Percentiles rank a stretch among this genome's conserved stretches.
Evolutionary conservation across 1,140 invertebrate genomes (phyloP).

Genomic region (Oppia nitens): DNA sequence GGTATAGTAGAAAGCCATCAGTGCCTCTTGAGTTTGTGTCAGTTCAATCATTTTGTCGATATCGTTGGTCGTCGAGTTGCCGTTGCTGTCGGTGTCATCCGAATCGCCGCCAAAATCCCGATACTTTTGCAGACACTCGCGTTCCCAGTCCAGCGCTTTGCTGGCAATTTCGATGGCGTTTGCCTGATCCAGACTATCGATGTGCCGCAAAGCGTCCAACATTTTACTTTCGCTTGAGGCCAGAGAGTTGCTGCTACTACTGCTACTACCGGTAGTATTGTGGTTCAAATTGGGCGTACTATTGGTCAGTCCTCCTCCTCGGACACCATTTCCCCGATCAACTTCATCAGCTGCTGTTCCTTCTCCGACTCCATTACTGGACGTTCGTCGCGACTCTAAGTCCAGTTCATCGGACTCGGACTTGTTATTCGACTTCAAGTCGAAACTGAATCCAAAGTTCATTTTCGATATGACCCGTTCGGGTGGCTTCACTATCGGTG

Average conservation of each 20-base stretch:
- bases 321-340: too few species aligned
- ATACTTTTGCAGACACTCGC: slow-evolving; percentile 15
- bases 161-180: slow-evolving; percentile 22
- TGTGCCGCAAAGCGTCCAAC: slow-evolving; percentile 15
- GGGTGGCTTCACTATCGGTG: slow-evolving; percentile 1
- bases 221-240: slow-evolving; percentile 8
- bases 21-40: slow-evolving; percentile 61
- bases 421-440: slow-evolving; percentile 21
- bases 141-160: slow-evolving; percentile 19
- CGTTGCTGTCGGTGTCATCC: slow-evolving; percentile 33
- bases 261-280: slow-evolving; percentile 16
- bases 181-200: slow-evolving; percentile 16
- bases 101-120: slow-evolving; percentile 5
- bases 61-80: too few species aligned
- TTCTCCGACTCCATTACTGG: background rate
- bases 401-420: background rate
- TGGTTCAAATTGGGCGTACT: too few species aligned
- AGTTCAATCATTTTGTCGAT: slow-evolving; percentile 70
- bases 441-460: slow-evolving; percentile 47
- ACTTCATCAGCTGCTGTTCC: too few species aligned
- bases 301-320: too few species aligned
- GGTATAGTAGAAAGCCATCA: slow-evolving; percentile 77
- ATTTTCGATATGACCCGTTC: slow-evolving; percentile 34
- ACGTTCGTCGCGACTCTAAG: background rate
- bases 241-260: background rate